Base-by-base conservation (phyloP, 1,140 invertebrate species). In the Bradysia coprophila region DNA sequence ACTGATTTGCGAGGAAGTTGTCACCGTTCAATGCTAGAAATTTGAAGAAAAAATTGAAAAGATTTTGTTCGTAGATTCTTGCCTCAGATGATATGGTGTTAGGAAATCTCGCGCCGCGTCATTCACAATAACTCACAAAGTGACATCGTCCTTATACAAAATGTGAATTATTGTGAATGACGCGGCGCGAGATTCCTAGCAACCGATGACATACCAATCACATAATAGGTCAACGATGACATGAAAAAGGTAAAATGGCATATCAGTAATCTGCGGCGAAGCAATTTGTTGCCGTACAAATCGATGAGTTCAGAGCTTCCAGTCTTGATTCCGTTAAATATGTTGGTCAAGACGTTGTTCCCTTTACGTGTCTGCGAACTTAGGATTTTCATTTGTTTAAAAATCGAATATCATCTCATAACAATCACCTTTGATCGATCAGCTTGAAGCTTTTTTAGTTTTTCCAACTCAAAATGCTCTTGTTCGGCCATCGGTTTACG, bases 201-300 rank as follows among this genome's bases (percentile, higher is more conserved):
- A n/a, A n/a, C n/a, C n/a, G n/a, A 21, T 5, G 4, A 22, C 11
- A 21, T 6, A 39, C 57, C 57, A 21, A 57, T 59, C 33, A 60
- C 59, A 48, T 67, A 69, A 45, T 70, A 70, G 39, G 61, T 59
- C 18, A 70, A 47, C 1, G 66, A 66, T 3, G 64, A 62, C 0
- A 64, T 59, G 48, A 66, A 64, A 61, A 56, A 60, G 53, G 60
- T 58, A 20, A 60, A 60, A 40, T 60, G 60, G 1, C 57, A 59
- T 20, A 56, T 59, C 22, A 60, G 9, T 5, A 36, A 11, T 36
- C 15, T 36, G 5, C 18, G 5, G 10, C 33, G 10, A 5, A 11
- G 9, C 15, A 16, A n/a, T 9, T 4, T 6, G 6, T 11, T 16
- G 6, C 33, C 9, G 15, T 36, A 36, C 9, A 36, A 16, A n/a